Base-by-base conservation (phyloP, 2,888 invertebrate genomes). In the Diploptera punctata region DNA sequence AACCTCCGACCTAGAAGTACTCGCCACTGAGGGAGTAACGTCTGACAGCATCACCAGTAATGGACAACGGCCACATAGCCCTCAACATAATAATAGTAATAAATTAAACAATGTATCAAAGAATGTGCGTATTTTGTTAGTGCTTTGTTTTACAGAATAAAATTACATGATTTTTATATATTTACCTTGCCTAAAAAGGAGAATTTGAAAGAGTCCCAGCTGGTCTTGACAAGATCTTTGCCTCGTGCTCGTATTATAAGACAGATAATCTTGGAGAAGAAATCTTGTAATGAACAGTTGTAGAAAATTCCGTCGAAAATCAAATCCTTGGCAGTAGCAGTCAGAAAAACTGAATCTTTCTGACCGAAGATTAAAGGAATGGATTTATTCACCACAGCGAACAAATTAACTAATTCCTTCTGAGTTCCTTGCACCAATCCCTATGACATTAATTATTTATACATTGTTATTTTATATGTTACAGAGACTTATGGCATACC, bases 201-300 rank as follows among this genome's bases (percentile, higher is more conserved):
- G 80, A 94, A 92, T 9, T 86, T 83, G 76, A 89, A 90, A 76
- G 89, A 89, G 67, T 89, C 88, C 31, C 90, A 89, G 16, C 88
- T 87, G 65, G 87, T 83, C 60, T 87, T 83, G 43, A 84, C 82
- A 1, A 90, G 80, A 57, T 88, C 87, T 3, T 87, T 86, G 0
- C 85, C 85, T 76, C 91, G 90, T 29, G 88, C 87, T 81, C 90
- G 90, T 76, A 94, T 81, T 1, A 89, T 86, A 0, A 87, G 84
- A 79, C 94, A 94, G 0, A 92, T 86, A 0, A 93, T 92, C 78
- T 91, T 90, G 0, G 91, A 91, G 0, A 92, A 90, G 76, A 93
- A 93, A 76, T 94, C 93, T 0, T 88, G 89, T 43, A 90, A 88
- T 0, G 87, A 88, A 77, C 94, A 94, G 78, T 94, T 91, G 49